A percentile compares a stretch with the other conserved stretches of the same genome.
phyloP scores from a whole-genome alignment of 2,113 vertebrate species.

The Phylloscopus whistleri region DNA sequence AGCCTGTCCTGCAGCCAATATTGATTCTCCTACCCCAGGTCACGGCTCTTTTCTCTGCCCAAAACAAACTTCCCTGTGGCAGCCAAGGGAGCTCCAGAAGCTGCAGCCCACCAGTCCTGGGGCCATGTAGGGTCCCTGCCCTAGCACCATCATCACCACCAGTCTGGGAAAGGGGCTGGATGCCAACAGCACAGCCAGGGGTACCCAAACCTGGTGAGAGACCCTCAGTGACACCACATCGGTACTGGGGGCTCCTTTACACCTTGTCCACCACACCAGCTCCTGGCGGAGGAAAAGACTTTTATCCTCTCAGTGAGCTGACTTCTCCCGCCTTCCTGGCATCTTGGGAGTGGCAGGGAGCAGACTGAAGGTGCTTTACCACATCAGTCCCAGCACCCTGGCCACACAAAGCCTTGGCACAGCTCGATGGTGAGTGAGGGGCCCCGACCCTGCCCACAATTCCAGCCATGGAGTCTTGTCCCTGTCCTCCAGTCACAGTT shows the following conservation, averaged over 20 bases:
- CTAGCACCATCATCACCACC: neutral
- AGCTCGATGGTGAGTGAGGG: neutral
- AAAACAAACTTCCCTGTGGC: neutral
- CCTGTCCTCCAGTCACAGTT: neutral
- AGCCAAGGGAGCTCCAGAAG: neutral
- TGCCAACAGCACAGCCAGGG: neutral
- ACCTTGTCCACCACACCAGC: fast-evolving
- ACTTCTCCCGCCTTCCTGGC: neutral
- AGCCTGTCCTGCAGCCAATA: neutral
- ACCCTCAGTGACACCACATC: fast-evolving
- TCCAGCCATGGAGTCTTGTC: neutral
- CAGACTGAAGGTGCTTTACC: neutral
- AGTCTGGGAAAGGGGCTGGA: neutral
- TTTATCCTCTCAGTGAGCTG: neutral
- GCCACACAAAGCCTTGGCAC: neutral
- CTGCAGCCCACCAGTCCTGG: neutral
- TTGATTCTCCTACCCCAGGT: neutral
- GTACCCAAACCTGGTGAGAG: neutral
- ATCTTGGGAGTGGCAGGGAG: fast-evolving
- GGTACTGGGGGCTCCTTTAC: neutral
- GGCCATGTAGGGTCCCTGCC: neutral
- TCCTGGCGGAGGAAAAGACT: fast-evolving
- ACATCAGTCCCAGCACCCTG: fast-evolving
- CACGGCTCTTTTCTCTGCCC: neutral
- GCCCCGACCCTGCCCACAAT: fast-evolving